phyloP scores from a whole-genome alignment of 2,797 vertebrate species.

The Dromococcyx pavoninus region DNA sequence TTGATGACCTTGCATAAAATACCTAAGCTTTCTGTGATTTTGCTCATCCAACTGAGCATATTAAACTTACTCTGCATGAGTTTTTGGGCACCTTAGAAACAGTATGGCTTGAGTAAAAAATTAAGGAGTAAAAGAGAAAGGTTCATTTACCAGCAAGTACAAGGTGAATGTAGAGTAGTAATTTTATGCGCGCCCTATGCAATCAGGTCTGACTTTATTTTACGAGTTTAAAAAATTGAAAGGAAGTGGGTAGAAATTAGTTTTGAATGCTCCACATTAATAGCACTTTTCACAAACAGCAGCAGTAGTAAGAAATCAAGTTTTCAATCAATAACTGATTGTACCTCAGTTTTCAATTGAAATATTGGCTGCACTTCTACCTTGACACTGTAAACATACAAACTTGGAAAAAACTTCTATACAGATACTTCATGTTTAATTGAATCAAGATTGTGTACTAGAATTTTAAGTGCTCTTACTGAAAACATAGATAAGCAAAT shows the following conservation, averaged over 20 bases:
- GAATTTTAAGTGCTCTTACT: background rate
- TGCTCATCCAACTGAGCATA: background rate
- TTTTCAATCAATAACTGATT: background rate
- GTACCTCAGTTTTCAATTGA: background rate
- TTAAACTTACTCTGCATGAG: constrained; percentile 7
- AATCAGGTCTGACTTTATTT: background rate
- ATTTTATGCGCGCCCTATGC: background rate
- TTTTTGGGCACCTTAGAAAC: background rate
- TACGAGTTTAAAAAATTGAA: background rate
- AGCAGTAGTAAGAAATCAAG: background rate
- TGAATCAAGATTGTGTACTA: background rate
- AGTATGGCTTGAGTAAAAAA: background rate
- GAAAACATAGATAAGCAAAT: background rate
- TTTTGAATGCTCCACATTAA: background rate
- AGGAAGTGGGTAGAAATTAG: background rate
- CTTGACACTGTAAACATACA: background rate
- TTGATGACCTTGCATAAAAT: background rate
- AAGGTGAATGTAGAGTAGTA: background rate
- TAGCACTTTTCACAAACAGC: background rate
- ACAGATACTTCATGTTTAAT: background rate
- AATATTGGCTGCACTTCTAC: background rate
- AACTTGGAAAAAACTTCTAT: background rate
- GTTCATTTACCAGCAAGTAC: background rate
- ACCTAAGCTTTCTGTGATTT: background rate
- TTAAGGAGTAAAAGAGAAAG: background rate